Conservation (phyloP, 1,140 invertebrate species). For the Aporrectodea caliginosa region DNA sequence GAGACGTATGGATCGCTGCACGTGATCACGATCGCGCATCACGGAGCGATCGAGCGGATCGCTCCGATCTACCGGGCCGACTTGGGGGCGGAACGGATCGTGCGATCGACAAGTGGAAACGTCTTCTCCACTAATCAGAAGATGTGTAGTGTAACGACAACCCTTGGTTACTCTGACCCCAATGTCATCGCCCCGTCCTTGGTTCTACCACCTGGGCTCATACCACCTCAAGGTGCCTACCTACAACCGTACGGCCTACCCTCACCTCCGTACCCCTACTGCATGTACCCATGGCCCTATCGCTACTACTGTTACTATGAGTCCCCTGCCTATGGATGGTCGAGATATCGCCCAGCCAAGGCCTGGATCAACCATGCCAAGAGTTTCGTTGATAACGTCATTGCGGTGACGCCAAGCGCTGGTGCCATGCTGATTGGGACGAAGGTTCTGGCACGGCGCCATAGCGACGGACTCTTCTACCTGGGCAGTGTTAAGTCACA, state of each 20-base stretch:
- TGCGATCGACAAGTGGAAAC: constrained; percentile 45
- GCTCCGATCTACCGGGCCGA: constrained; percentile 49
- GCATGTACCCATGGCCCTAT: constrained; percentile 32
- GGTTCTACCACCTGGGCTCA: constrained; percentile 10
- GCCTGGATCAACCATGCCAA: constrained; percentile 46
- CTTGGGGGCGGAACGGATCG: constrained; percentile 42
- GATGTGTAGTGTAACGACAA: constrained; percentile 47
- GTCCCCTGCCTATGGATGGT: constrained; percentile 40
- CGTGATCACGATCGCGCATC: constrained; percentile 45
- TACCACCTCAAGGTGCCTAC: neutral
- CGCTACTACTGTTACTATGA: constrained; percentile 43
- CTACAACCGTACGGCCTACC: constrained; percentile 4
- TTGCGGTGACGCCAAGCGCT: constrained; percentile 40
- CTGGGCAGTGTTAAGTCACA: constrained; percentile 52
- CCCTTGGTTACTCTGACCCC: constrained; percentile 34
- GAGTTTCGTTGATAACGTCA: constrained; percentile 1
- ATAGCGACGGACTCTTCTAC: constrained; percentile 54
- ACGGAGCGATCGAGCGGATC: constrained; percentile 50
- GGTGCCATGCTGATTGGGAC: constrained; percentile 50
- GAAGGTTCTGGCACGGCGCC: constrained; percentile 47
- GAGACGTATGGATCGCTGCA: constrained; percentile 54
- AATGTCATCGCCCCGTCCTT: neutral
- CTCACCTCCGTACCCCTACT: constrained; percentile 17
- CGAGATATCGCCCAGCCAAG: constrained; percentile 46
- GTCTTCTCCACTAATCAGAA: constrained; percentile 44